phyloP scores from a whole-genome alignment of 2,797 vertebrate genomes.

The Holocentrus rufus region DNA sequence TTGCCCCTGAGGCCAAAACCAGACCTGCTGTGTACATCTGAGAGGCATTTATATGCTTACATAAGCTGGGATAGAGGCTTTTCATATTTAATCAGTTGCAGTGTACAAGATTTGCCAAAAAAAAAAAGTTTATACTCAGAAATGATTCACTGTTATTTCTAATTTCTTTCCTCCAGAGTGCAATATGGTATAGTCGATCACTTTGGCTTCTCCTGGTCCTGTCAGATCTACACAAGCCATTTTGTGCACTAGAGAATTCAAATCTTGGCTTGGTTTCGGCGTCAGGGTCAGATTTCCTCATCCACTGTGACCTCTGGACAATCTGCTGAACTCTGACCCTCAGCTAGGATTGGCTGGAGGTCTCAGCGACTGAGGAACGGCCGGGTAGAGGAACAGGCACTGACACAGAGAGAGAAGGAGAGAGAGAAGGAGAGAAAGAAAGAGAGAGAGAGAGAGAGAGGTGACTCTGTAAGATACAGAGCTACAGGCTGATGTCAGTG shows the following conservation, averaged over 20 bases:
- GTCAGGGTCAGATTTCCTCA: slow-evolving; percentile 61
- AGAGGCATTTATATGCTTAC: not conserved
- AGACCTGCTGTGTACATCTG: slow-evolving; percentile 49
- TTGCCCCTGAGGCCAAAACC: slow-evolving; percentile 58
- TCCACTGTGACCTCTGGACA: slow-evolving; percentile 63
- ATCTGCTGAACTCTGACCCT: slow-evolving; percentile 7
- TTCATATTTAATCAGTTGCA: too few relatives aligned
- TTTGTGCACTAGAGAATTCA: not conserved
- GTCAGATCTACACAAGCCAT: slow-evolving; percentile 35
- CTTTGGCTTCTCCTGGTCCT: not conserved
- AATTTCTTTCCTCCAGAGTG: slow-evolving; percentile 44
- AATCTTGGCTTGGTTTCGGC: slow-evolving; percentile 48
- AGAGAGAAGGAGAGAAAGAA: slow-evolving; percentile 9
- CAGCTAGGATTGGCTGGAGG: too few relatives aligned
- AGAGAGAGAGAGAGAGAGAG: slow-evolving; percentile 4
- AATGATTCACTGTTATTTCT: not conserved
- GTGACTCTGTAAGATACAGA: not conserved
- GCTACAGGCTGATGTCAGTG: not conserved
- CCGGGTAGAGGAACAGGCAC: too few relatives aligned
- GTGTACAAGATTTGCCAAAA: too few relatives aligned
- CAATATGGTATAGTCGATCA: not conserved
- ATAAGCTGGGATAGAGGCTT: too few relatives aligned
- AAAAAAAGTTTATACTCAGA: too few relatives aligned
- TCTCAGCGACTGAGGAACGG: too few relatives aligned
- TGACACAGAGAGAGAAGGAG: too few relatives aligned